These are phyloP conservation scores for Lithophane ornitopus DNA, from an alignment of 2,888 invertebrate species.

Conservation along the genomic window DNA sequence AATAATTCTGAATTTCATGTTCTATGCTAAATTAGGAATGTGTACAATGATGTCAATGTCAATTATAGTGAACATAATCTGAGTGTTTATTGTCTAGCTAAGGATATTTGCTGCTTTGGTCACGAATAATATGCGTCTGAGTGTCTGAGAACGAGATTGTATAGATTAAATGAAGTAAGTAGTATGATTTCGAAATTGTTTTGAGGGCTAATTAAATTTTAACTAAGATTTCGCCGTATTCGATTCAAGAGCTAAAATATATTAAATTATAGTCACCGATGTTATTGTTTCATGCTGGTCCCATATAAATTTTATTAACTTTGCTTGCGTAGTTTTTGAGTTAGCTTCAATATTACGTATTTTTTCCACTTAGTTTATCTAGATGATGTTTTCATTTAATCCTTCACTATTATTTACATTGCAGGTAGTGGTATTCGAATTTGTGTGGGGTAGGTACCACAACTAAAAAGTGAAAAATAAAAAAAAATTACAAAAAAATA, in stretches of 20 bases:
- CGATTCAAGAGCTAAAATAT: neutral
- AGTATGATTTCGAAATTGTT: slow-evolving; percentile 13
- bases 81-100: slow-evolving; percentile 46
- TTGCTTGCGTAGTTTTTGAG: too few species aligned
- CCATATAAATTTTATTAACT: too few species aligned
- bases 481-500: too few species aligned
- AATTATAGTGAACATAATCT: slow-evolving; percentile 42
- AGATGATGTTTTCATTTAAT: too few species aligned
- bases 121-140: slow-evolving; percentile 25
- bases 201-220: neutral
- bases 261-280: neutral
- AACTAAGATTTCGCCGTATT: neutral
- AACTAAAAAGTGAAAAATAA: too few species aligned
- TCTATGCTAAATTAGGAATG: slow-evolving; percentile 40
- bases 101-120: slow-evolving; percentile 26
- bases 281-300: neutral
- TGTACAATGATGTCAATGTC: slow-evolving; percentile 56
- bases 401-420: too few species aligned
- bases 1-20: slow-evolving; percentile 25
- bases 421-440: too few species aligned
- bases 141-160: slow-evolving; percentile 34
- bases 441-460: too few species aligned
- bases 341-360: too few species aligned
- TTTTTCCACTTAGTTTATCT: too few species aligned
- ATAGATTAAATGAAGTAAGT: slow-evolving; percentile 8